phyloP scores from a whole-genome alignment of 2,797 vertebrate species.

The Amniataba percoides region DNA sequence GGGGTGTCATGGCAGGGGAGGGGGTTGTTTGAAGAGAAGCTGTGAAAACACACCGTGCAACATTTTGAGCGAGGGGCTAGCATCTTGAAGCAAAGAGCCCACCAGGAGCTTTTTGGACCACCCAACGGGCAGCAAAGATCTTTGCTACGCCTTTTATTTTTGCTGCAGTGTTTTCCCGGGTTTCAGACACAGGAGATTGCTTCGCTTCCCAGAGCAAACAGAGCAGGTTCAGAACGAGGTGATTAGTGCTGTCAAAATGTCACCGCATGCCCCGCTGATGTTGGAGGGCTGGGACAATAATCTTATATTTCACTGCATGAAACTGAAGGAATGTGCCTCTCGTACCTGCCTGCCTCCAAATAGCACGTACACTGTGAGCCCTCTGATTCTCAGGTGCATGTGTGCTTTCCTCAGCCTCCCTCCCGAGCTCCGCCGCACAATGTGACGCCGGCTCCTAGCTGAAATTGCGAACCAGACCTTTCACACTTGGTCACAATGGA shows the following conservation, averaged over 20 bases:
- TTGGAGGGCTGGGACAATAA: slow-evolving; percentile 55
- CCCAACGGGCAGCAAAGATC: slow-evolving; percentile 54
- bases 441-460: slow-evolving; percentile 34
- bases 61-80: slow-evolving; percentile 60
- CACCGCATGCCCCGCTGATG: slow-evolving; percentile 51
- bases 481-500: slow-evolving; percentile 55
- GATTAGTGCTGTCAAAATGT: slow-evolving; percentile 78
- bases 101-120: slow-evolving; percentile 57
- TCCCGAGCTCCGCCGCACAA: slow-evolving; percentile 29
- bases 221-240: slow-evolving; percentile 67
- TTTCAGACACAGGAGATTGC: slow-evolving; percentile 47
- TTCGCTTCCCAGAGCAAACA: slow-evolving; percentile 54
- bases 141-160: slow-evolving; percentile 43
- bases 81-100: slow-evolving; percentile 64
- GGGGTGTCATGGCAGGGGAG: slow-evolving; percentile 38
- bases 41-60: slow-evolving; percentile 67
- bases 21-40: slow-evolving; percentile 61
- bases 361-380: slow-evolving; percentile 8
- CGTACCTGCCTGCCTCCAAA: slow-evolving; percentile 30
- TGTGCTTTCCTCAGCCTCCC: slow-evolving; percentile 35
- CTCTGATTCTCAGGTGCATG: slow-evolving; percentile 17
- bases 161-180: slow-evolving; percentile 33
- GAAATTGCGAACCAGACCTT: slow-evolving; percentile 70
- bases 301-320: slow-evolving; percentile 48
- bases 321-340: slow-evolving; percentile 29